Base-by-base conservation (phyloP, 1,140 invertebrate genomes). In the Nasonia giraulti region DNA sequence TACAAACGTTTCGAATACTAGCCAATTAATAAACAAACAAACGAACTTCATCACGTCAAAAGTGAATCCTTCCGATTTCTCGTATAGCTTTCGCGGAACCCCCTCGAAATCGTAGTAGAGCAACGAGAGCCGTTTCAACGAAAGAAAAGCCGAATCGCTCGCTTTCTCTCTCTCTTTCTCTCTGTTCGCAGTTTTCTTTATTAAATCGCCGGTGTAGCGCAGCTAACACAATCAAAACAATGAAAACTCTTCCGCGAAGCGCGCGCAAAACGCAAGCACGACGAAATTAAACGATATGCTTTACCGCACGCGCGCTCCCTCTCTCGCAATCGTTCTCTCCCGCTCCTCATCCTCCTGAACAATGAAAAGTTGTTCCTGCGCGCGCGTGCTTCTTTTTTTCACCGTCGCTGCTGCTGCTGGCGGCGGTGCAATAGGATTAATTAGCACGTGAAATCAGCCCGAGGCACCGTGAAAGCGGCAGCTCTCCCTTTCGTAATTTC, bases 271-370 rank as follows among this genome's bases (percentile, higher is more conserved):
- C 66, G 55, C 74, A 76, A 74, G 83, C 6, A 40, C 47, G 69
- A 75, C 75, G 75, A 80, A 85, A 85, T 85, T 85, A 80, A 80
- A 80, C 83, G 83, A 74, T 62, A 75, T 71, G 83, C 69, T 85
- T 76, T 37, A n/a, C 69, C 80, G 78, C 69, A 68, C 83, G 77
- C 83, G 27, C 69, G 17, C 68, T 75, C 84, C 78, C 62, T 62
- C 74, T 79, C 80, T 68, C 69, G 66, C 71, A 80, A 71, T 83
- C 66, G 40, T 50, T 12, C 47, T 17, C 17, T 17, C 55, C 37
- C 7, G 4, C 37, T 40, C 37, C 37, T 40, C 37, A 5, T 62
- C 50, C 55, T 62, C 66, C 47, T n/a, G 44, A 79, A 83, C 82
- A 78, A 78, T 78, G 82, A 83, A 83, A 83, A 83, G 82, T 83